Percentiles rank a stretch among this genome's conserved stretches.
Evolutionary conservation across 2,113 vertebrate species (phyloP).

Genomic region (Megaptera novaeangliae): DNA sequence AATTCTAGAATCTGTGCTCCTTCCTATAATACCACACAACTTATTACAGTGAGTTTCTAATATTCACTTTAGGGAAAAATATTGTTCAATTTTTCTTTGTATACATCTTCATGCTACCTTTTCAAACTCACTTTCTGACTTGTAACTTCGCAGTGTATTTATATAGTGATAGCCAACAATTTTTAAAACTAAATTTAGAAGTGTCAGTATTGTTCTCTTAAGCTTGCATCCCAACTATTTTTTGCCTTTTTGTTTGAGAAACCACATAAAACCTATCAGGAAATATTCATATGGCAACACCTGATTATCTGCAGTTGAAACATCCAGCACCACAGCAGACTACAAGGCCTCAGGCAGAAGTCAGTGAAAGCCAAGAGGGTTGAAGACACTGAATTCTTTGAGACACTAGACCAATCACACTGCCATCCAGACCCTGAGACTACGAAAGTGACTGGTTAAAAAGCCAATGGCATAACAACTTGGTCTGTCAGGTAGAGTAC

Average conservation of each 20-base stretch:
- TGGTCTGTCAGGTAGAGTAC: background rate
- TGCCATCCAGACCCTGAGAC: background rate
- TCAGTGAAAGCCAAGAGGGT: background rate
- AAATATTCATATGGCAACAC: constrained; percentile 9
- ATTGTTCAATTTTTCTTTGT: background rate
- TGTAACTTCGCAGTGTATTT: background rate
- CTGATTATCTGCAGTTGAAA: background rate
- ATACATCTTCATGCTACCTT: background rate
- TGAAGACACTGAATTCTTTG: background rate
- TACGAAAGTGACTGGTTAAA: background rate
- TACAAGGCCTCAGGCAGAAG: background rate
- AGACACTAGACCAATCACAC: background rate
- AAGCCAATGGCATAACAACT: background rate
- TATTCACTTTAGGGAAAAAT: background rate
- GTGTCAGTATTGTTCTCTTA: background rate
- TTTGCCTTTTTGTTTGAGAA: constrained; percentile 42
- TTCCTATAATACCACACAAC: background rate
- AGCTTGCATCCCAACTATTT: background rate
- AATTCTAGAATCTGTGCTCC: background rate
- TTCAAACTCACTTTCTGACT: background rate
- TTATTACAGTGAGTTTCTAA: constrained; percentile 13
- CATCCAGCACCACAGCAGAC: background rate
- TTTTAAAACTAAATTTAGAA: background rate
- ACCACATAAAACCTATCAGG: background rate
- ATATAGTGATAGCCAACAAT: background rate